phyloP scores from a whole-genome alignment of 2,113 vertebrate genomes.

The Tamias sibiricus region DNA sequence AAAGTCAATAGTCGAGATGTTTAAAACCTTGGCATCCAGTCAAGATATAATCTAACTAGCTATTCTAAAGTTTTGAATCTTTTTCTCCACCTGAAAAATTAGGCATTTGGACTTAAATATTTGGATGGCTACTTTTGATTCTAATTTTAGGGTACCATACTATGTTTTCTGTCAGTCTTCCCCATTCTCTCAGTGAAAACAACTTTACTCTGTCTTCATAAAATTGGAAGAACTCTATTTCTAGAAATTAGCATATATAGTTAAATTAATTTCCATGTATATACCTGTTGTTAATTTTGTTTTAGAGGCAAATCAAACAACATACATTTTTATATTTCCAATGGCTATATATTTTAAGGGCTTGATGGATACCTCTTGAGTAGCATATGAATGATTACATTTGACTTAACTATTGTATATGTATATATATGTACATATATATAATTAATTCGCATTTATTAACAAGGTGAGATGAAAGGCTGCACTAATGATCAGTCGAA shows the following conservation, averaged over 20 bases:
- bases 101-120: background rate
- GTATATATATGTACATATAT: background rate
- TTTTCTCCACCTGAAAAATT: background rate
- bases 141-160: background rate
- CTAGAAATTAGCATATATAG: background rate
- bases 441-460: background rate
- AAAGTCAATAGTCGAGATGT: background rate
- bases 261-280: background rate
- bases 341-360: background rate
- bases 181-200: background rate
- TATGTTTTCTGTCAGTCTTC: background rate
- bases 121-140: background rate
- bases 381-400: conserved; percentile 17
- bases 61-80: background rate
- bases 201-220: background rate
- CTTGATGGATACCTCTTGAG: background rate
- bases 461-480: background rate
- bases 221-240: background rate
- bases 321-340: background rate
- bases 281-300: background rate
- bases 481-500: background rate
- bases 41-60: background rate
- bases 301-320: background rate
- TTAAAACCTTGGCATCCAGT: background rate
- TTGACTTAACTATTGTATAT: background rate